Conservation (phyloP, 2,888 invertebrate genomes). For the Torymus tubicola region DNA sequence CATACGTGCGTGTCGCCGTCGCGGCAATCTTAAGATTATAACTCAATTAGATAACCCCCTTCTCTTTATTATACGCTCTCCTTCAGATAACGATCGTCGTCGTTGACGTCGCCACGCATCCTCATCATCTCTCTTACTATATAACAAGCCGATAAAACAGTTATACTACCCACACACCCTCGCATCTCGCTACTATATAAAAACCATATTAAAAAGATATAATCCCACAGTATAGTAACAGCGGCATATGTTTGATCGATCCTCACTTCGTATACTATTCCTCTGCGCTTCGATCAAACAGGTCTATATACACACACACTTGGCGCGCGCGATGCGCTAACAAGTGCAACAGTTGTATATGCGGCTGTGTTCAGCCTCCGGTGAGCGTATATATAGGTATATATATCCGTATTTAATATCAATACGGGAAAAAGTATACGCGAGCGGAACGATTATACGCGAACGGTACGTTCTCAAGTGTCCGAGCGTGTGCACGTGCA, state of each 20-base stretch:
- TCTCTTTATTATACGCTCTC: no score
- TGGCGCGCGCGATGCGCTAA: conserved; percentile 1
- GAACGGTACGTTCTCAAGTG: not conserved
- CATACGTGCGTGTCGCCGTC: no score
- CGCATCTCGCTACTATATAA: no score
- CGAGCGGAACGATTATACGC: not conserved
- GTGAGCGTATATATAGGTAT: not conserved
- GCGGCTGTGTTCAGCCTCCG: not conserved
- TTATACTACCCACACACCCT: no score
- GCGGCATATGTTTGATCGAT: conserved; percentile 27
- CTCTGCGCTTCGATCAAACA: conserved; percentile 32
- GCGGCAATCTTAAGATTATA: no score
- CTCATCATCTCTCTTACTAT: no score
- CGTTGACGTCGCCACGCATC: no score
- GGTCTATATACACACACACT: not conserved
- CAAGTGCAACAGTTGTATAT: not conserved
- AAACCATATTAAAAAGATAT: no score
- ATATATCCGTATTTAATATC: conserved; percentile 18
- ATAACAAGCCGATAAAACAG: no score
- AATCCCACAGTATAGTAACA: no score
- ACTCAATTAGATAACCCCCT: no score
- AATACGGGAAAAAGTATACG: conserved; percentile 1
- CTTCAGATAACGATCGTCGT: no score
- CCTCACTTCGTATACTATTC: not conserved
- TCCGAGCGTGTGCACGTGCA: not conserved